A percentile compares a stretch with the other conserved stretches of the same genome.
Conservation (phyloP, 2,888 invertebrate genomes). For the Caenorhabditis imperialis region DNA sequence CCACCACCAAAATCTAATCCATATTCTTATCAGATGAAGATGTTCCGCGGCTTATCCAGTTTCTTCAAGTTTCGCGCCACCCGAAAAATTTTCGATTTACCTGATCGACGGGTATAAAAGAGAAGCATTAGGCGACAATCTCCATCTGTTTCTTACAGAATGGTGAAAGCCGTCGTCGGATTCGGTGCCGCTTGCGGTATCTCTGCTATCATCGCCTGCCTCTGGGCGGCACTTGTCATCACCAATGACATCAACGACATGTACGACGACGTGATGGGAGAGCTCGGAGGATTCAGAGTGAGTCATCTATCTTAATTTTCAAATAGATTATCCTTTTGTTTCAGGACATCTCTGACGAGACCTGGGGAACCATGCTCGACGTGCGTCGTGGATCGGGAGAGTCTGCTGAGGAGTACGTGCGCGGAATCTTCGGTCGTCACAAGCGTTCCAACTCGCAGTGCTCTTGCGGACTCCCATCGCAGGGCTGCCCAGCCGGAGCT, state of each 20-base stretch:
- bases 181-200: conserved; percentile 67
- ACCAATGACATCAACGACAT: conserved; percentile 69
- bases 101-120: conserved; percentile 32
- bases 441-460: conserved; percentile 67
- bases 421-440: conserved; percentile 68
- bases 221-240: conserved; percentile 68
- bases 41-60: conserved; percentile 35
- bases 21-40: too few species aligned
- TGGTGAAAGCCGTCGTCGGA: conserved; percentile 65
- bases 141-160: too few species aligned
- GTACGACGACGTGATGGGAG: conserved; percentile 71
- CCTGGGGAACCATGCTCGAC: conserved; percentile 65
- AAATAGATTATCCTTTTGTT: neutral
- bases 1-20: too few species aligned
- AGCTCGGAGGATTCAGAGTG: conserved; percentile 66
- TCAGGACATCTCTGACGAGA: conserved; percentile 66
- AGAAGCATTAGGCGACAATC: too few species aligned
- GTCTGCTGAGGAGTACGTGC: conserved; percentile 62
- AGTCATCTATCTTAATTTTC: neutral
- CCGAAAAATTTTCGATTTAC: conserved; percentile 37
- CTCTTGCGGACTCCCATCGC: conserved; percentile 66
- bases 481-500: conserved; percentile 68
- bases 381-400: conserved; percentile 62
- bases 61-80: conserved; percentile 37
- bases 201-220: conserved; percentile 59